Percentiles rank a stretch among this genome's conserved stretches.
Evolutionary conservation across 2,888 invertebrate species (phyloP).

Genomic region (Melanotus villosus): DNA sequence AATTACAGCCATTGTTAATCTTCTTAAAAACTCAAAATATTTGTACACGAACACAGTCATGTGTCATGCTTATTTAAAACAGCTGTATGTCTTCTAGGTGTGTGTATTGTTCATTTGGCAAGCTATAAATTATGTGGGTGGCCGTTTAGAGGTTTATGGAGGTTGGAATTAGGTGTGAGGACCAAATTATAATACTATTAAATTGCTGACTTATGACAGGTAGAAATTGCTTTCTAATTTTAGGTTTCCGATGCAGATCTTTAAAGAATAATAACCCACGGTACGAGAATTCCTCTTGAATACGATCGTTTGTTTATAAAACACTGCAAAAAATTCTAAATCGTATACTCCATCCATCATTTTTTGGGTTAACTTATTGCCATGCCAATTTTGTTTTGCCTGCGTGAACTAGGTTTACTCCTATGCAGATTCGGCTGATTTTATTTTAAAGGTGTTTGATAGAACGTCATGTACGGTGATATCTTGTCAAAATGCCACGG

Average conservation of each 20-base stretch:
- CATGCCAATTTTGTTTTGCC: no score
- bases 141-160: slow-evolving; percentile 46
- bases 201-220: slow-evolving; percentile 43
- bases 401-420: no score
- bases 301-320: not conserved
- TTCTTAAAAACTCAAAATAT: slow-evolving; percentile 56
- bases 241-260: slow-evolving; percentile 23
- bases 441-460: no score
- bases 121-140: slow-evolving; percentile 54
- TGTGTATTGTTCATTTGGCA: slow-evolving; percentile 55
- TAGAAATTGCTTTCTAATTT: slow-evolving; percentile 40
- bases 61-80: slow-evolving; percentile 58
- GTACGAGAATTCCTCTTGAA: not conserved
- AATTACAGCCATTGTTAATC: slow-evolving; percentile 56
- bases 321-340: not conserved
- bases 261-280: not conserved
- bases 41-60: slow-evolving; percentile 54
- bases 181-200: slow-evolving; percentile 48
- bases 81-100: slow-evolving; percentile 56
- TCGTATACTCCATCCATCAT: no score
- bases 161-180: slow-evolving; percentile 49
- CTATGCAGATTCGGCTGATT: no score
- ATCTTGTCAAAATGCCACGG: no score
- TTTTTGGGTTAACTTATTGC: no score
- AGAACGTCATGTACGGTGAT: no score